phyloP scores from a whole-genome alignment of 2,888 invertebrate genomes.

The Protonemura montana region DNA sequence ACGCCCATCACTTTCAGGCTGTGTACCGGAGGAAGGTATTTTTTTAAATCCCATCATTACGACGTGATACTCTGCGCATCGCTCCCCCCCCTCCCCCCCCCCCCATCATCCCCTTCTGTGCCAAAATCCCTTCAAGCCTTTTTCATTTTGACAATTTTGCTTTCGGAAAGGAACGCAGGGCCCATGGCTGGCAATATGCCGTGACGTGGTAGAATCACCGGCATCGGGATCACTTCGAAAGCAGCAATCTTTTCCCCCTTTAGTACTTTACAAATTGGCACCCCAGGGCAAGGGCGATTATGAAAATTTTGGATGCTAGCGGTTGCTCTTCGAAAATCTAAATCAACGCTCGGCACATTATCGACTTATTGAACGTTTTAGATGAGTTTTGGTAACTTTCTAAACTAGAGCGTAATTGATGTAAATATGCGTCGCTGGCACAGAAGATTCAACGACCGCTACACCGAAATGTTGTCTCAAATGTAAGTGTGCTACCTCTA shows the following conservation, averaged over 20 bases:
- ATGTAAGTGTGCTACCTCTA: too few relatives aligned
- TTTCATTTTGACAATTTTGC: neutral
- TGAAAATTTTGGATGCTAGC: neutral
- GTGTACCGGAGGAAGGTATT: neutral
- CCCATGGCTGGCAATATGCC: too few relatives aligned
- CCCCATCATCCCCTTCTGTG: neutral
- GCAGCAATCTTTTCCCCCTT: neutral
- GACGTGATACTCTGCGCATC: neutral
- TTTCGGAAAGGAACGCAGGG: neutral
- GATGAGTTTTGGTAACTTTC: too few relatives aligned
- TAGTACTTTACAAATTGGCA: neutral
- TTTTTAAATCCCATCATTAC: neutral
- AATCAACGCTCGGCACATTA: too few relatives aligned
- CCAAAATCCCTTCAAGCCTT: neutral
- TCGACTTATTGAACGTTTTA: too few relatives aligned
- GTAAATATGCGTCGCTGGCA: too few relatives aligned
- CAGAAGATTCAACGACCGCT: too few relatives aligned
- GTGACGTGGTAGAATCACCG: neutral
- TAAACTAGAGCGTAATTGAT: too few relatives aligned
- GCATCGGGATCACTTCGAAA: neutral
- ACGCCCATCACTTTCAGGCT: neutral
- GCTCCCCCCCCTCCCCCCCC: neutral
- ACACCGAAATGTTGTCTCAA: too few relatives aligned
- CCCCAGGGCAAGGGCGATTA: neutral
- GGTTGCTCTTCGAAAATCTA: too few relatives aligned